Evolutionary conservation across 2,113 vertebrate genomes (phyloP), one percentile per base, ranked within the genome.

Genomic region (Suncus etruscus): DNA sequence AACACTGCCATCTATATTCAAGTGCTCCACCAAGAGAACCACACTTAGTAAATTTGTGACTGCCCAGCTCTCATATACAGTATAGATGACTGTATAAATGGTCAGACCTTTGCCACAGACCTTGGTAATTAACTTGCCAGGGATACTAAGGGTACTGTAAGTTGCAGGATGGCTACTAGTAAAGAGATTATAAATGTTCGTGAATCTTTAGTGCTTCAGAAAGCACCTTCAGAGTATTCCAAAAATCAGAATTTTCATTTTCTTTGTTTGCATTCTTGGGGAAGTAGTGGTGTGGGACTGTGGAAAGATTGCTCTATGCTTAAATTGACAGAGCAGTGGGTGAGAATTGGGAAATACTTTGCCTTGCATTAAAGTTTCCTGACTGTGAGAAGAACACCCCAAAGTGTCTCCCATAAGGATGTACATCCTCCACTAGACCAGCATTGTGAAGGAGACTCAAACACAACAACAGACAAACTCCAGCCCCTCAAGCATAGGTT

Each of bases 1-100:
- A 54, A 11, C 18, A 16, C 18, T 54, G 54, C 11, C 54, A 15
- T 54, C 54, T 3, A 10, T 10, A 1, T 2, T 29, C 70, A 51
- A 0, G 11, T 3, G 29, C 12, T 74, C 58, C 3, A 3, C 47
- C 16, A 48, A 9, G 1, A 6, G 0, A 4, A 0, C 11, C 16
- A 15, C 54, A 10, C 47, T 24, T 27, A 25, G 1, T 5, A 39
- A 39, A n/a, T n/a, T n/a, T n/a, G n/a, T n/a, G n/a, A 39, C 39
- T 39, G 39, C 8, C 54, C 18, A 16, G 54, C 9, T 54, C 54
- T 54, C 12, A 54, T 54, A 54, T 54, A 54, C 54, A 15, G 54
- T 11, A 54, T 54, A 54, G 54, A 4, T 14, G 12, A 14, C 54
- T 54, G 54, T 16, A 54, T 54, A 54, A 16, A 15, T 54, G 54